Base-by-base conservation (phyloP, 1,140 invertebrate species). In the Luehdorfia chinensis region DNA sequence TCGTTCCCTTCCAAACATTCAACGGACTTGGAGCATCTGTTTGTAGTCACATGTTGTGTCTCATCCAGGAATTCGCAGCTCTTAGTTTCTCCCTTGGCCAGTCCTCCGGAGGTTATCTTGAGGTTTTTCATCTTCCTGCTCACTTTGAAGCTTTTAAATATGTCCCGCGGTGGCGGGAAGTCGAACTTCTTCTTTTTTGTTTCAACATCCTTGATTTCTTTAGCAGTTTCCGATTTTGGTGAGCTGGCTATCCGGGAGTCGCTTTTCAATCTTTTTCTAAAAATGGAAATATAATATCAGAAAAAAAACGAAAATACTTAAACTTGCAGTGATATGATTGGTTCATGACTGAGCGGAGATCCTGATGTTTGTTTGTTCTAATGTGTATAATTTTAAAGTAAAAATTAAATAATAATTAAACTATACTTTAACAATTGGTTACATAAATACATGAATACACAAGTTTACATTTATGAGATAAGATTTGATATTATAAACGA, bases 101-200 rank as follows among this genome's bases (percentile, higher is more conserved):
- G 63, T 5, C 14, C 46, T 2, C 63, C 57, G 14, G 45, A 37
- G 1, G 56, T 54, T 13, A 76, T 72, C 39, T 80, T 79, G 0
- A 75, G 50, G 31, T 64, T 71, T 31, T 81, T 81, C 72, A 79
- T 74, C 48, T 79, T 79, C 14, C 74, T 56, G 14, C 70, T 71
- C n/a, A 85, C 78, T 32, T 72, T 71, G 64, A 85, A 85, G 47
- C 72, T 85, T 44, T 76, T 79, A 66, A 85, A 83, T 45, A 85
- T 85, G 43, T 85, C 76, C 5, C 75, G 44, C 0, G 76, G 74
- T n/a, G 81, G 81, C 4, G 77, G 72, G 64, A 83, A 83, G 50
- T 79, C 77, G 60, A 81, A 81, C 13, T 63, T 61, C 52, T 85
- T 85, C 61, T 84, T 84, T 28, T 85, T 83, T 0, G 75, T 72